Base-by-base conservation (phyloP, 2,888 invertebrate genomes). In the Perizoma affinitatum region DNA sequence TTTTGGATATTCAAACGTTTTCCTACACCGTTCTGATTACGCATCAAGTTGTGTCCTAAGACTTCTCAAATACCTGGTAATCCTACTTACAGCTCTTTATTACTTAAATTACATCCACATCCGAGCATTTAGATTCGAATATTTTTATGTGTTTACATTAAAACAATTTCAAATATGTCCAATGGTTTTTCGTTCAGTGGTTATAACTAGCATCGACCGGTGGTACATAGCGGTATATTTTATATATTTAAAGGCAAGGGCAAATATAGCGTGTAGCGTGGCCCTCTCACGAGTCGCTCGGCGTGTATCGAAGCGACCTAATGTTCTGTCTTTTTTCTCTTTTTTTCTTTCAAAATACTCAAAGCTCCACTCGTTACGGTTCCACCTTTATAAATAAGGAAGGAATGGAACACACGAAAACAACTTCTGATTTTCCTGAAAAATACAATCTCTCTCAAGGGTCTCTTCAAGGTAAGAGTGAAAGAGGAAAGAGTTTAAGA, bases 51-150 rank as follows among this genome's bases (percentile, higher is more conserved):
- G 36, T 44, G 55, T 49, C 38, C 34, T 5, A 9, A 6, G 4
- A 35, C 8, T 45, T 36, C 6, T 1, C 40, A 22, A 40, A 54
- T 53, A 49, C 55, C 44, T 68, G 54, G 57, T 42, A 54, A 64
- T 50, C 45, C 48, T 47, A 64, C 50, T 34, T n/a, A 42, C 50
- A 43, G 63, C 57, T 69, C 70, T 79, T 79, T 75, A 79, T 69
- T 71, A 78, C 71, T 68, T 67, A 71, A 69, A 69, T 75, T 70
- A 75, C 65, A 58, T 59, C 63, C 70, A 61, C 70, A 69, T 77
- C 75, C 76, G 72, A 71, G 57, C 72, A 71, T 69, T 72, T 65
- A 68, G 69, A 67, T 71, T 74, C 69, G 64, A 73, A 73, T 75
- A 72, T 73, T 76, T 78, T 72, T 67, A 72, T 68, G 66, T 57